These are phyloP conservation scores for Hydropotes inermis DNA, from an alignment of 2,113 vertebrate genomes.

Conservation along the genomic window DNA sequence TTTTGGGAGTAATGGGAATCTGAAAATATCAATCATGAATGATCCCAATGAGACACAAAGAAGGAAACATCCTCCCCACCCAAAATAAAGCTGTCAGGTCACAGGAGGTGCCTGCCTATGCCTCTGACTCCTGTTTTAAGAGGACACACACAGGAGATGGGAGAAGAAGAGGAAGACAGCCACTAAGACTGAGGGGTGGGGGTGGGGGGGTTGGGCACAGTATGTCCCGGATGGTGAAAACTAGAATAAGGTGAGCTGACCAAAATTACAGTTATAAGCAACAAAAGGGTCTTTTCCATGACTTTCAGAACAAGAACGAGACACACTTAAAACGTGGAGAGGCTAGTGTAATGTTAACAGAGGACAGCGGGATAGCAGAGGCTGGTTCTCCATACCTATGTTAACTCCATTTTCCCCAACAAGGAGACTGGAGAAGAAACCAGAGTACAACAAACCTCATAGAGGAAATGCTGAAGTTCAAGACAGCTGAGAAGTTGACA, in stretches of 20 bases:
- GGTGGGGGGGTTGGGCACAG: too few relatives aligned
- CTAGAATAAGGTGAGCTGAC: neutral
- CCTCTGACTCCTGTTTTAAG: too few relatives aligned
- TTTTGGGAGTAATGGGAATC: neutral
- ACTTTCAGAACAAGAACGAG: neutral
- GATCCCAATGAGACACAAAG: neutral
- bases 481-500: neutral
- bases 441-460: fast-evolving
- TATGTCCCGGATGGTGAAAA: neutral
- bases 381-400: neutral
- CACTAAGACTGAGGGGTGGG: neutral
- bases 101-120: neutral
- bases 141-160: fast-evolving
- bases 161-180: neutral
- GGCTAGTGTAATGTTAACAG: neutral
- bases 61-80: neutral
- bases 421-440: neutral
- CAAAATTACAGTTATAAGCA: neutral
- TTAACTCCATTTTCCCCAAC: neutral
- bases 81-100: neutral
- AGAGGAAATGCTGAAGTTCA: neutral
- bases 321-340: neutral
- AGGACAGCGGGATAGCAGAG: neutral
- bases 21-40: neutral
- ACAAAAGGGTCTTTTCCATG: neutral